A percentile compares a stretch with the other conserved stretches of the same genome.
These are phyloP conservation scores for Notolabrus celidotus DNA, from an alignment of 2,797 vertebrate genomes.

Conservation along the genomic window DNA sequence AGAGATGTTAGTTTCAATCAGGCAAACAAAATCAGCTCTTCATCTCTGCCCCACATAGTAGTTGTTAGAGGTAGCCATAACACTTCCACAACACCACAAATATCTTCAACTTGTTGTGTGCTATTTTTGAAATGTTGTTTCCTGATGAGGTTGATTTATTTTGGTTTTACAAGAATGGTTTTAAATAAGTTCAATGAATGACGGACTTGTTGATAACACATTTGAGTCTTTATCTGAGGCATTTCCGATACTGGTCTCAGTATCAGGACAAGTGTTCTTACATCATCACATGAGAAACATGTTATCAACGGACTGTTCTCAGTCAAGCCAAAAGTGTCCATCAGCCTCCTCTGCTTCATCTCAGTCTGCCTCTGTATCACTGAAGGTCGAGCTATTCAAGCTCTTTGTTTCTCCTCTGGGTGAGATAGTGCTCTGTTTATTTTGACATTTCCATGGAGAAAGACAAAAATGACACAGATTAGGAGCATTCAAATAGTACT, in stretches of 20 bases:
- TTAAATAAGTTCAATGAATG: background rate
- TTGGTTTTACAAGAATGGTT: background rate
- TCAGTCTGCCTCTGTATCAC: constrained; percentile 13
- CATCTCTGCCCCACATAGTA: too few species aligned
- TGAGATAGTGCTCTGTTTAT: constrained; percentile 53
- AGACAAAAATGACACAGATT: constrained; percentile 48
- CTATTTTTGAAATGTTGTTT: too few species aligned
- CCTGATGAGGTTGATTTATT: too few species aligned
- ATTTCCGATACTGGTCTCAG: background rate
- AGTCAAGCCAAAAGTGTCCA: background rate
- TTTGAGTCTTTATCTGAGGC: background rate
- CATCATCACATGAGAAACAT: background rate
- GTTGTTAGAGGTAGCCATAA: too few species aligned
- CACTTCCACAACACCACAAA: too few species aligned
- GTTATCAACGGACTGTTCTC: background rate
- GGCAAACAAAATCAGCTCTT: too few species aligned
- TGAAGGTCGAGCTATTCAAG: constrained; percentile 36
- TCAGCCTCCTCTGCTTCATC: constrained; percentile 9
- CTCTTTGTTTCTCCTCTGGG: constrained; percentile 33
- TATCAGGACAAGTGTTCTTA: background rate
- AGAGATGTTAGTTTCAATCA: too few species aligned
- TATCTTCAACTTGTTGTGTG: too few species aligned
- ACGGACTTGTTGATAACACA: background rate
- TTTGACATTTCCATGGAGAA: constrained; percentile 58
- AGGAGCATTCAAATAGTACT: constrained; percentile 37